phyloP scores from a whole-genome alignment of 1,140 invertebrate genomes.

The Cyrtorhinus lividipennis region DNA sequence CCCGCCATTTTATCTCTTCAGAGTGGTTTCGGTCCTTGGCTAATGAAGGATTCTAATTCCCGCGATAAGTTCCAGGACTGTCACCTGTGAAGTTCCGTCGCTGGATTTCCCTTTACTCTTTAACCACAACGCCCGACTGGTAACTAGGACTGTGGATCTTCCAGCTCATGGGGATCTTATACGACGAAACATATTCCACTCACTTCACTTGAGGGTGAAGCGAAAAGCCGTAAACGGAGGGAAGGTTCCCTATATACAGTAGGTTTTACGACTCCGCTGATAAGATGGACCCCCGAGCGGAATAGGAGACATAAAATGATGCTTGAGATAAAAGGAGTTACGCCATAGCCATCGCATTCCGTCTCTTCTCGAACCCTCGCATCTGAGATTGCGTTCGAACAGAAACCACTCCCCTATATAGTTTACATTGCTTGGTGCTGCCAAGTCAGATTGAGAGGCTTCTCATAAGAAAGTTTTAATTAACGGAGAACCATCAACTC shows the following conservation, averaged over 20 bases:
- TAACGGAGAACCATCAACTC: not conserved
- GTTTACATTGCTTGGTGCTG: not conserved
- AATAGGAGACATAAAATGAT: not conserved
- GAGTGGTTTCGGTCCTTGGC: too few species aligned
- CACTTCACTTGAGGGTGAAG: too few species aligned
- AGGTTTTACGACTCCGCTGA: not conserved
- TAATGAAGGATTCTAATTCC: too few species aligned
- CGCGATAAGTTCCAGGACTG: too few species aligned
- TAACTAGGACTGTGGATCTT: too few species aligned
- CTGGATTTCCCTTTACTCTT: too few species aligned
- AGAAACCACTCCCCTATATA: not conserved
- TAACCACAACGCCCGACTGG: too few species aligned
- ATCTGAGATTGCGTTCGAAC: not conserved
- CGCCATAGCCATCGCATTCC: too few species aligned
- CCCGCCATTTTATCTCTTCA: too few species aligned
- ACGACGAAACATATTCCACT: too few species aligned
- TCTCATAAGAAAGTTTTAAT: not conserved
- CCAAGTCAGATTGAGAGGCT: not conserved
- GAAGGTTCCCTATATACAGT: not conserved
- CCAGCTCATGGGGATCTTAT: too few species aligned
- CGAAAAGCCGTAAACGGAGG: not conserved
- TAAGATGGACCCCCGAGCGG: not conserved
- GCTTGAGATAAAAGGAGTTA: not conserved
- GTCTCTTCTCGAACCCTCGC: not conserved
- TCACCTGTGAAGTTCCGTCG: too few species aligned